A percentile compares a stretch with the other conserved stretches of the same genome.
These are phyloP conservation scores for Falco cherrug DNA, from an alignment of 2,797 vertebrate species.

Conservation along the genomic window DNA sequence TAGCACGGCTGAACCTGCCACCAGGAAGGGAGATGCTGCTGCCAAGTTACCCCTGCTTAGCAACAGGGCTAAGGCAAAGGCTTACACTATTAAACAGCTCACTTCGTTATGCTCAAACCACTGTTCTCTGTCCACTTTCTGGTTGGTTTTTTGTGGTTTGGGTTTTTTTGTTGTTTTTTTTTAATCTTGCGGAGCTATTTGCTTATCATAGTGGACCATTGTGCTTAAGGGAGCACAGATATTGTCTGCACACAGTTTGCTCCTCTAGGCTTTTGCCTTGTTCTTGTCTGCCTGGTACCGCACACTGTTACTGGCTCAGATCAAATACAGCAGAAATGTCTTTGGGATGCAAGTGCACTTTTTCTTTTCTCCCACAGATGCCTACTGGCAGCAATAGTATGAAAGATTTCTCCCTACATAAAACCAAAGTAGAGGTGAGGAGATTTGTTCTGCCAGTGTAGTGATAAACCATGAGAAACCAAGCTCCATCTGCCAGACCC, in stretches of 20 bases:
- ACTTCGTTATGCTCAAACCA: not conserved
- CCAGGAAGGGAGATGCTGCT: not conserved
- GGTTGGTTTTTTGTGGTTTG: too few species aligned
- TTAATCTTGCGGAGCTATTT: not conserved
- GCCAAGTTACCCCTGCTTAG: not conserved
- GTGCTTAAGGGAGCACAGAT: not conserved
- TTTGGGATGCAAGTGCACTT: not conserved
- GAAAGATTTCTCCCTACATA: not conserved
- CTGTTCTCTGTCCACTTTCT: not conserved
- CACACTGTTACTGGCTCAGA: not conserved
- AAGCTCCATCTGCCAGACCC: not conserved
- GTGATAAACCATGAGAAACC: not conserved
- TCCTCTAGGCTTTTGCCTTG: not conserved
- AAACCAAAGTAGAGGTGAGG: not conserved
- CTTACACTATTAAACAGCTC: fast-evolving
- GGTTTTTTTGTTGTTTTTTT: not conserved
- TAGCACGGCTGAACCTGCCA: not conserved
- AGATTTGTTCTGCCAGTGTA: not conserved
- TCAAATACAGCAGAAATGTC: not conserved
- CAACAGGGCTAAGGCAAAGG: not conserved
- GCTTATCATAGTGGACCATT: fast-evolving
- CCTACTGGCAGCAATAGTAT: not conserved
- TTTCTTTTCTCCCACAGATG: not conserved
- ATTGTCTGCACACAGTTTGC: not conserved
- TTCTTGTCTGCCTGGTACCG: not conserved